A percentile compares a stretch with the other conserved stretches of the same genome.
Conservation (phyloP, 2,113 vertebrate species). For the Aldabrachelys gigantea region DNA sequence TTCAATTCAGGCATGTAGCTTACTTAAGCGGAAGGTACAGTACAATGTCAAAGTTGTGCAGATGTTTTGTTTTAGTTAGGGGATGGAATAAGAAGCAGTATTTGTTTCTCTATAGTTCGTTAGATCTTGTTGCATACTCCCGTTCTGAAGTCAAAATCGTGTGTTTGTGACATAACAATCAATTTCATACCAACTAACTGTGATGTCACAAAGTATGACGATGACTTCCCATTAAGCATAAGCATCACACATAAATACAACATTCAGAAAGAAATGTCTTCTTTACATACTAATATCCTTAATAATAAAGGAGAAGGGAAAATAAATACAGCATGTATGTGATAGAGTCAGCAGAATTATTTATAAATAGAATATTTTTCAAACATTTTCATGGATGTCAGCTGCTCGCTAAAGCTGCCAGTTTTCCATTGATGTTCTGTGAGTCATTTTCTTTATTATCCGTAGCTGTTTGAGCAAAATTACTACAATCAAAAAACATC, state of each 20-base stretch:
- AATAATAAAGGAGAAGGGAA: neutral
- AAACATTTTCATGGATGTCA: conserved; percentile 72
- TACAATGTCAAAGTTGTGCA: neutral
- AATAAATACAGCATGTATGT: conserved; percentile 3
- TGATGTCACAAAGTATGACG: conserved; percentile 43
- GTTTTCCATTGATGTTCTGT: conserved; percentile 67
- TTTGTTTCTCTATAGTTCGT: neutral
- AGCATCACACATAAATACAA: neutral
- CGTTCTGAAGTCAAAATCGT: neutral
- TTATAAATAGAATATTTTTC: conserved; percentile 66
- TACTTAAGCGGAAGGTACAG: too few species aligned
- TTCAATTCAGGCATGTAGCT: neutral
- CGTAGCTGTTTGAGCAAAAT: conserved; percentile 54
- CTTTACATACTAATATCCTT: conserved; percentile 44
- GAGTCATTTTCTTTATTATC: conserved; percentile 68
- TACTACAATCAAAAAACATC: conserved; percentile 62
- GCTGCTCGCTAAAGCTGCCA: conserved; percentile 65
- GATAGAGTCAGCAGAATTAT: conserved; percentile 63
- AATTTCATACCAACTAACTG: neutral
- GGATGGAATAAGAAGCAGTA: neutral
- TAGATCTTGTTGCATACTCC: neutral
- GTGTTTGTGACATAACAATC: neutral
- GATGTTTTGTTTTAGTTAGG: neutral
- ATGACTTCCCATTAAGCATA: conserved; percentile 31
- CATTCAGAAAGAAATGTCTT: conserved; percentile 54